Conservation (phyloP, 2,113 vertebrate genomes). For the Zosterops japonicus region DNA sequence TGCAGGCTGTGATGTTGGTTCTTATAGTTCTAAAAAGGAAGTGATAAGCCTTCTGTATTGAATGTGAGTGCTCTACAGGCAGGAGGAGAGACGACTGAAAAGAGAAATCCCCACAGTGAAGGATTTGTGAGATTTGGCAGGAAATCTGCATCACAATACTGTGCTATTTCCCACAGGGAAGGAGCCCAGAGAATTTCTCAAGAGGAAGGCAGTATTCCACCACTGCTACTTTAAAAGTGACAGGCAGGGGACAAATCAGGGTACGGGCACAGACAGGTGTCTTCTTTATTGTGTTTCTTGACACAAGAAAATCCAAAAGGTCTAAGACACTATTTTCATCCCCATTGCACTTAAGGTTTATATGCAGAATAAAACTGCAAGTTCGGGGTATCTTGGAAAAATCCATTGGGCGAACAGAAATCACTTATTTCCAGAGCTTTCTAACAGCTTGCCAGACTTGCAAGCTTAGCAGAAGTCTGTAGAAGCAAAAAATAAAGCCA, state of each 20-base stretch:
- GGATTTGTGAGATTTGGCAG: constrained; percentile 64
- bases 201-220: constrained; percentile 17
- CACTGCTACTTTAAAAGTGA: constrained; percentile 21
- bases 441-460: constrained; percentile 11
- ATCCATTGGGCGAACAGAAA: background rate
- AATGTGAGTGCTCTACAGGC: constrained; percentile 53
- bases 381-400: constrained; percentile 8
- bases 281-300: constrained; percentile 3
- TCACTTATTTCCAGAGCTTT: constrained; percentile 8
- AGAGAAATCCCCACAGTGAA: constrained; percentile 60
- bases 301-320: background rate
- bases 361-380: constrained; percentile 2
- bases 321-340: background rate
- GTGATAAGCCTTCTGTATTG: constrained; percentile 54
- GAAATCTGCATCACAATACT: constrained; percentile 67
- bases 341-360: background rate
- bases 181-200: constrained; percentile 22
- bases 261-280: background rate
- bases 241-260: constrained; percentile 3
- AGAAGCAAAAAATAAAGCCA: constrained; percentile 17
- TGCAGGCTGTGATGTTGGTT: constrained; percentile 46
- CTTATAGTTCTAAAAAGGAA: constrained; percentile 60
- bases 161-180: constrained; percentile 35
- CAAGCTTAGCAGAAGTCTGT: constrained; percentile 37
- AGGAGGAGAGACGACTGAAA: constrained; percentile 37